Conservation (phyloP, 2,888 invertebrate genomes). For the Cryptus viduatorius region DNA sequence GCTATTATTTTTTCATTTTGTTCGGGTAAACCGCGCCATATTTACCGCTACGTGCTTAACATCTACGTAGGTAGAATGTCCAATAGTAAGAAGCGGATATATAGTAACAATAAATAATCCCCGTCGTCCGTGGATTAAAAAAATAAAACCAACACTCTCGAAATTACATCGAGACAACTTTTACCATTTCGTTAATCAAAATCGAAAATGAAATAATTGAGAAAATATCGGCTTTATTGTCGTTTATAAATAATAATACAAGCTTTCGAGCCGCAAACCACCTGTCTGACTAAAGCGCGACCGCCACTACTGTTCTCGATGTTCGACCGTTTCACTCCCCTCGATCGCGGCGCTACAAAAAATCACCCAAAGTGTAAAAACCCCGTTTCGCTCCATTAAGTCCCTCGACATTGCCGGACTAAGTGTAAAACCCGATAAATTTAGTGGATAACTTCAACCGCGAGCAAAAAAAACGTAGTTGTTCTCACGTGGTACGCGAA, state of each 20-base stretch:
- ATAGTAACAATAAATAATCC: background rate
- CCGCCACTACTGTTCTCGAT: constrained; percentile 38
- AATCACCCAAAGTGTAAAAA: background rate
- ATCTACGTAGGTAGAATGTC: background rate
- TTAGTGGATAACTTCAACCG: background rate
- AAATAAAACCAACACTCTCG: background rate
- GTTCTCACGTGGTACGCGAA: background rate
- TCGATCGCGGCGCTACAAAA: background rate
- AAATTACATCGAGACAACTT: constrained; percentile 1
- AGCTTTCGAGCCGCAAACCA: background rate
- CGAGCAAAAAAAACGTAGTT: background rate
- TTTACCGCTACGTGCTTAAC: background rate
- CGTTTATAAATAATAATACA: background rate
- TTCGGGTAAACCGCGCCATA: background rate
- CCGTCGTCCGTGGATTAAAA: background rate
- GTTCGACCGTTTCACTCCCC: background rate
- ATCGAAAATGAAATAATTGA: background rate
- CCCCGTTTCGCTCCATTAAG: constrained; percentile 15
- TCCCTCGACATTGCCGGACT: background rate
- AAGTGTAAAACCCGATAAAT: constrained; percentile 19
- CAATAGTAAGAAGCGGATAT: background rate
- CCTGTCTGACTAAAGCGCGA: constrained; percentile 27
- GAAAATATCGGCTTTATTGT: too few species aligned
- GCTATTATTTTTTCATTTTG: constrained; percentile 43
- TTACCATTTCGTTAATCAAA: background rate